Evolutionary conservation across 2,113 vertebrate species (phyloP).

Genomic region (Zosterops borbonicus): DNA sequence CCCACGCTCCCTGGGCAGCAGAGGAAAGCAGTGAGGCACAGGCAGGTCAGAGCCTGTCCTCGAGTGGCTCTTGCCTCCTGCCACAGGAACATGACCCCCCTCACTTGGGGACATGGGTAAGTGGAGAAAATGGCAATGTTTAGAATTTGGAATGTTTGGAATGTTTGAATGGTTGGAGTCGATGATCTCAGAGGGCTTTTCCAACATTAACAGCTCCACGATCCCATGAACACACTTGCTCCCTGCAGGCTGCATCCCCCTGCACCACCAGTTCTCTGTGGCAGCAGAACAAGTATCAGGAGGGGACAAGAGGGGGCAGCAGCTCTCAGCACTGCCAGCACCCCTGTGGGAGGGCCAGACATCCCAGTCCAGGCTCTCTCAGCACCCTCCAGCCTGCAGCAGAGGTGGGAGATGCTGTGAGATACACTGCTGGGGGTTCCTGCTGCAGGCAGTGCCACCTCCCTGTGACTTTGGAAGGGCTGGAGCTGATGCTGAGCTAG

Average conservation of each 20-base stretch:
- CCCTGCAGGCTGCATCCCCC: background rate
- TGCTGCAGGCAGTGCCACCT: background rate
- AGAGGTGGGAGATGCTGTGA: background rate
- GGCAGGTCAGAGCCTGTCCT: background rate
- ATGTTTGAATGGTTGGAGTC: background rate
- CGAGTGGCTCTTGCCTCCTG: background rate
- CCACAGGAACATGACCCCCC: background rate
- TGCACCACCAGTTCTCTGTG: background rate
- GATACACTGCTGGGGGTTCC: background rate
- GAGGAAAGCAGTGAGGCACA: background rate
- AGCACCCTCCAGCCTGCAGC: background rate
- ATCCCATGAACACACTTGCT: accelerated
- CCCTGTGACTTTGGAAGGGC: background rate
- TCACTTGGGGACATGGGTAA: background rate
- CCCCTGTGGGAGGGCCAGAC: background rate
- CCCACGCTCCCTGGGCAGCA: background rate
- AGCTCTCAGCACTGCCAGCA: background rate
- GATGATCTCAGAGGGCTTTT: background rate
- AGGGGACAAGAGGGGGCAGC: background rate
- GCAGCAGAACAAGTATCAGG: accelerated
- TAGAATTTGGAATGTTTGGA: too few relatives aligned
- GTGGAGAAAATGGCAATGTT: background rate
- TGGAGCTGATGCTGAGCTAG: background rate
- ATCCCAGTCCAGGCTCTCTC: background rate
- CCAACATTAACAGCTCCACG: background rate